These are phyloP conservation scores for Drosophila fuyamai DNA, from an alignment of 1,140 invertebrate species.

Conservation along the genomic window DNA sequence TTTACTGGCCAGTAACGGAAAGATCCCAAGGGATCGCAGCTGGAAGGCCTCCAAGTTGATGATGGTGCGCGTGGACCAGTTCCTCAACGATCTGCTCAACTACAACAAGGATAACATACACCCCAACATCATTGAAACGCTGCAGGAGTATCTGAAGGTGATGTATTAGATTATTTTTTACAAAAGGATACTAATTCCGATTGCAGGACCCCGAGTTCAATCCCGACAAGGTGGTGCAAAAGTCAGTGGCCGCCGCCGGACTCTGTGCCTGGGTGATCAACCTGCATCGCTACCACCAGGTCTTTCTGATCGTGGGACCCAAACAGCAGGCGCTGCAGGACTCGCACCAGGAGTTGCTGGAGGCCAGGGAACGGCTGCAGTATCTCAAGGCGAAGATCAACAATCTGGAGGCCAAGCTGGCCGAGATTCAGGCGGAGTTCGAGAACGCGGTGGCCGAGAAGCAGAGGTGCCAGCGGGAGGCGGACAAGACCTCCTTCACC, in stretches of 20 bases:
- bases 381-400: constrained; percentile 88
- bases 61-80: constrained; percentile 90
- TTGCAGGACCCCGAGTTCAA: constrained; percentile 91
- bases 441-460: constrained; percentile 94
- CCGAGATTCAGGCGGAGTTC: constrained; percentile 92
- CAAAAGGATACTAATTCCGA: background rate
- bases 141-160: constrained; percentile 85
- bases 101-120: constrained; percentile 98
- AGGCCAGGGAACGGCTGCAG: constrained; percentile 94
- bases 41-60: constrained; percentile 96
- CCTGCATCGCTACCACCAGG: constrained; percentile 95
- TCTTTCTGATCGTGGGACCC: constrained; percentile 96
- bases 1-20: constrained; percentile 93
- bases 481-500: constrained; percentile 92
- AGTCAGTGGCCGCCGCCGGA: constrained; percentile 95
- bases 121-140: constrained; percentile 92
- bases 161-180: no score
- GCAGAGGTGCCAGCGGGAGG: constrained; percentile 94
- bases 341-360: constrained; percentile 94
- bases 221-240: constrained; percentile 93
- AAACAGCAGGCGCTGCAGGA: constrained; percentile 92
- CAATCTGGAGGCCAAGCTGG: constrained; percentile 92
- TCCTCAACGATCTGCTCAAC: constrained; percentile 93
- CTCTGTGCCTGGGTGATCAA: constrained; percentile 98
- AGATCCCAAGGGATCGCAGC: constrained; percentile 95